These are phyloP conservation scores for Hyalella azteca DNA, from an alignment of 2,888 invertebrate species.

Conservation along the genomic window DNA sequence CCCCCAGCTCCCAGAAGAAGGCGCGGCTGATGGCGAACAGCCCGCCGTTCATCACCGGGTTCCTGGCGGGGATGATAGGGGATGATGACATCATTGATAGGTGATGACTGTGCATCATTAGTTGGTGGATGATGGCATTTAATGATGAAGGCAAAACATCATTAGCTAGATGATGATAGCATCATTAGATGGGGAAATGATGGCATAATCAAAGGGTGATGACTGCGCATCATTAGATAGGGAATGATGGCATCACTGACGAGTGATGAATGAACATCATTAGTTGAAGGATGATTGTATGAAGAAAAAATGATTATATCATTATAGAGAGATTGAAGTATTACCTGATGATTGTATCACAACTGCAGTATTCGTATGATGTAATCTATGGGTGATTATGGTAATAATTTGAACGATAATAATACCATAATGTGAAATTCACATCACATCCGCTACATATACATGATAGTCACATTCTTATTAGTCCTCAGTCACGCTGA, in stretches of 20 bases:
- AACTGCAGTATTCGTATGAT: not conserved
- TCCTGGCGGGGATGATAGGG: slow-evolving; percentile 66
- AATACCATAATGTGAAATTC: not conserved
- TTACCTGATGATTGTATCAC: not conserved
- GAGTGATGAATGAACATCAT: too few species aligned
- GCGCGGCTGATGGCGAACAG: slow-evolving; percentile 90
- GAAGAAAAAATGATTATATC: too few species aligned
- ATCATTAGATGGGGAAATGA: too few species aligned
- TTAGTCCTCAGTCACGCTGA: too few species aligned
- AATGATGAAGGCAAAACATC: not conserved
- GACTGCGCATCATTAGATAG: too few species aligned
- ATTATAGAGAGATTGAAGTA: too few species aligned
- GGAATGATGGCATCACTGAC: too few species aligned
- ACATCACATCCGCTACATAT: not conserved
- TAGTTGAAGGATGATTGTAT: too few species aligned
- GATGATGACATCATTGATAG: not conserved
- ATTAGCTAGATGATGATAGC: too few species aligned
- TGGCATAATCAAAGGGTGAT: too few species aligned
- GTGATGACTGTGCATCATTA: not conserved
- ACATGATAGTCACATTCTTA: too few species aligned
- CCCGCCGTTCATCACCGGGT: slow-evolving; percentile 97
- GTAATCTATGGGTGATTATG: too few species aligned
- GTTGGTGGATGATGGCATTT: not conserved
- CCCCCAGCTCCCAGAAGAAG: slow-evolving; percentile 96
- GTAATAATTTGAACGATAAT: not conserved